Percentiles rank a stretch among this genome's conserved stretches.
Conservation (phyloP, 2,797 vertebrate genomes). For the Siniperca obscura region DNA sequence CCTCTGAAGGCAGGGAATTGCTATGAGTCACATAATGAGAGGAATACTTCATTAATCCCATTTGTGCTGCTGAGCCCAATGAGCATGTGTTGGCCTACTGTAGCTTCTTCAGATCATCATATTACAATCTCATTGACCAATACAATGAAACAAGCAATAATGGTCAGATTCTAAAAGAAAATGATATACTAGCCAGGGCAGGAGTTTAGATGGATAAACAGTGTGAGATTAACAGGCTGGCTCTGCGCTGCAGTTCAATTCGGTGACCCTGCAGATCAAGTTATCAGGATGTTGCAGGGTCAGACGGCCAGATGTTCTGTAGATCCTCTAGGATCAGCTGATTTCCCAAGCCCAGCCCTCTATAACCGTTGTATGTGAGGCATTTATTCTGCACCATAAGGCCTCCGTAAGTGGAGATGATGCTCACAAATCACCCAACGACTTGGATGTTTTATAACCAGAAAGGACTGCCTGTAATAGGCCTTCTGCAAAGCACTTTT, state of each 20-base stretch:
- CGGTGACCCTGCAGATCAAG: slow-evolving; percentile 79
- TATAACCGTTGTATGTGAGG: slow-evolving; percentile 64
- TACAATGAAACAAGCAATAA: slow-evolving; percentile 59
- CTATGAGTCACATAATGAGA: slow-evolving; percentile 78
- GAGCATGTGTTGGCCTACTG: slow-evolving; percentile 68
- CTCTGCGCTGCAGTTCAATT: slow-evolving; percentile 71
- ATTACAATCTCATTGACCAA: slow-evolving; percentile 54
- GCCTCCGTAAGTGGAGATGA: slow-evolving; percentile 56
- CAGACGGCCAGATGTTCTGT: slow-evolving; percentile 82
- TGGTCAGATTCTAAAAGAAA: slow-evolving; percentile 52
- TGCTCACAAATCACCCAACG: slow-evolving; percentile 54
- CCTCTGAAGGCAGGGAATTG: slow-evolving; percentile 69
- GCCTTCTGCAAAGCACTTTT: not conserved
- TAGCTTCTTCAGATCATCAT: slow-evolving; percentile 66
- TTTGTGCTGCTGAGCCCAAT: slow-evolving; percentile 71
- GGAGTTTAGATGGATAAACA: slow-evolving; percentile 77
- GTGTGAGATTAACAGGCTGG: slow-evolving; percentile 79
- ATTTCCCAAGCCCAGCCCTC: slow-evolving; percentile 67
- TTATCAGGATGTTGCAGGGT: slow-evolving; percentile 78
- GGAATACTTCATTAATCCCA: slow-evolving; percentile 79
- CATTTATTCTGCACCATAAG: slow-evolving; percentile 69
- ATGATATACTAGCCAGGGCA: slow-evolving; percentile 47
- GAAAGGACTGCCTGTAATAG: not conserved
- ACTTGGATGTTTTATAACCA: slow-evolving; percentile 51
- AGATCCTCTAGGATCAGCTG: slow-evolving; percentile 81